phyloP scores from a whole-genome alignment of 1,140 invertebrate species.

The Musca domestica region DNA sequence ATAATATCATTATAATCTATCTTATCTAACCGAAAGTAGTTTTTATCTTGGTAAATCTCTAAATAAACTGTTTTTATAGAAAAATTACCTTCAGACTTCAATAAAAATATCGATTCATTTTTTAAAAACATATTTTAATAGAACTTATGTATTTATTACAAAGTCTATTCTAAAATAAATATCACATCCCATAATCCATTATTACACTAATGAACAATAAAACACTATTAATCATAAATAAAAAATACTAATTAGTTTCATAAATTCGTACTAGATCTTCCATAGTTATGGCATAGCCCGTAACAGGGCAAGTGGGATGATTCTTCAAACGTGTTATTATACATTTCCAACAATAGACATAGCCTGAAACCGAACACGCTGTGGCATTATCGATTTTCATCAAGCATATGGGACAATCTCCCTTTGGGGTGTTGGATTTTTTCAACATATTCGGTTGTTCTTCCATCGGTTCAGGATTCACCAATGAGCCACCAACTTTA shows the following conservation, averaged over 20 bases:
- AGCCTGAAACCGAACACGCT: slow-evolving; percentile 47
- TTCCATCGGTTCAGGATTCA: slow-evolving; percentile 35
- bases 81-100: too few relatives aligned
- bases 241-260: slow-evolving; percentile 29
- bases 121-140: too few relatives aligned
- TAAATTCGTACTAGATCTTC: slow-evolving; percentile 49
- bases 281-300: slow-evolving; percentile 41
- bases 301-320: slow-evolving; percentile 41
- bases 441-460: slow-evolving; percentile 24
- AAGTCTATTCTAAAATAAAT: too few relatives aligned
- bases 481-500: slow-evolving; percentile 39
- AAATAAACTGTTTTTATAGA: too few relatives aligned
- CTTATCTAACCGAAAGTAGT: too few relatives aligned
- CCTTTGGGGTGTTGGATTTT: slow-evolving; percentile 27
- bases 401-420: slow-evolving; percentile 45
- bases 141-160: too few relatives aligned
- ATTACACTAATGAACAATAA: too few relatives aligned
- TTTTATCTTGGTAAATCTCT: too few relatives aligned
- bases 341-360: slow-evolving; percentile 52
- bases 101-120: too few relatives aligned
- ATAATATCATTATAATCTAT: too few relatives aligned
- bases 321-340: slow-evolving; percentile 43
- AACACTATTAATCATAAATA: too few relatives aligned
- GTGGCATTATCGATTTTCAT: slow-evolving; percentile 41
- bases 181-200: too few relatives aligned